Conservation (phyloP, 2,797 vertebrate genomes). For the Trichosurus vulpecula region DNA sequence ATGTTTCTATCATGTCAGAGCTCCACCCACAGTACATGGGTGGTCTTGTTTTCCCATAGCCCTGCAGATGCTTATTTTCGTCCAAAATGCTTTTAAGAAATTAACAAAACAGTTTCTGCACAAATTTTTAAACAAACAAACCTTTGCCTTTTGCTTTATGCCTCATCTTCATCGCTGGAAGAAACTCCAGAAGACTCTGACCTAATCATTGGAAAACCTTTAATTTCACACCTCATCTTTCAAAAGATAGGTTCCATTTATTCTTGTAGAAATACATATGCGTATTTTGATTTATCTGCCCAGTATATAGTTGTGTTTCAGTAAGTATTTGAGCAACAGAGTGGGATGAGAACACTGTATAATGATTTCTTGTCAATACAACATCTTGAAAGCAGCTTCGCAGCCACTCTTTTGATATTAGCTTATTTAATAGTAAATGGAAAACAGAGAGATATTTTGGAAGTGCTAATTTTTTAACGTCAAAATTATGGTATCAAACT, state of each 20-base stretch:
- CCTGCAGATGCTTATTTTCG: background rate
- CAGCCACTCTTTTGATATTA: background rate
- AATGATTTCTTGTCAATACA: background rate
- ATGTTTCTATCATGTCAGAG: background rate
- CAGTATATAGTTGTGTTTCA: background rate
- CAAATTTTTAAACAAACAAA: background rate
- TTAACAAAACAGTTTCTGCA: background rate
- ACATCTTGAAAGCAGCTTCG: background rate
- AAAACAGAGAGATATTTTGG: background rate
- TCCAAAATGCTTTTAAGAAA: background rate
- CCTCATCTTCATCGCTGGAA: background rate
- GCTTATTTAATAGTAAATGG: background rate
- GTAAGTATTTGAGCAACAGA: background rate
- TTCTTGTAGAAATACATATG: background rate
- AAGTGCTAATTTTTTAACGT: background rate
- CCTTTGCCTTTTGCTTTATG: background rate
- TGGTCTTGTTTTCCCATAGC: background rate
- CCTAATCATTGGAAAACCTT: background rate
- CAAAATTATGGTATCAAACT: background rate
- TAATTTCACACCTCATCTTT: background rate
- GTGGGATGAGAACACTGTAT: background rate
- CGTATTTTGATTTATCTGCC: background rate
- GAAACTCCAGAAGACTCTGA: background rate
- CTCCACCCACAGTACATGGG: background rate
- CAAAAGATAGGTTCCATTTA: background rate